Percentiles rank a stretch among this genome's conserved stretches.
Evolutionary conservation across 1,140 invertebrate species (phyloP).

Genomic region (Augochlora pura): DNA sequence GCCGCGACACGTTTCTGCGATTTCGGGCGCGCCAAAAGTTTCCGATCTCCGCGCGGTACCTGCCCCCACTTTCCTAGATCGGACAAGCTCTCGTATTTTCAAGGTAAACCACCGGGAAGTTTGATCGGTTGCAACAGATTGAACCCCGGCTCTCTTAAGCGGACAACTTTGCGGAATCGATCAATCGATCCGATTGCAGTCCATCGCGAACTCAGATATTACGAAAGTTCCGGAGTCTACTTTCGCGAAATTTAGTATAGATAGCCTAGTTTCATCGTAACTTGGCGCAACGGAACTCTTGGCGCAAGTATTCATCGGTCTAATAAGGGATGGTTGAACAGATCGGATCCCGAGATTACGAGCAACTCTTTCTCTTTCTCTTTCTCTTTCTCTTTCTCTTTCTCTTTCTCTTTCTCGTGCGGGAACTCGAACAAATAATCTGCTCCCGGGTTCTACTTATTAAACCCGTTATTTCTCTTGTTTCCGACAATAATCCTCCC

Average conservation of each 20-base stretch:
- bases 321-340: constrained; percentile 6
- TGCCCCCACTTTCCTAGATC: no score
- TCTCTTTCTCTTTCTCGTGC: not conserved
- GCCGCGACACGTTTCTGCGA: no score
- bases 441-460: no score
- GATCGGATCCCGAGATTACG: not conserved
- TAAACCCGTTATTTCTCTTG: no score
- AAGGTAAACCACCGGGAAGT: constrained; percentile 39
- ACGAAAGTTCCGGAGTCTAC: constrained; percentile 58
- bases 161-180: constrained; percentile 48
- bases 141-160: constrained; percentile 34
- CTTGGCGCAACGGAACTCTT: constrained; percentile 24
- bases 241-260: constrained; percentile 54
- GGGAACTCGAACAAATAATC: no score
- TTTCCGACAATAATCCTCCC: no score
- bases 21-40: no score
- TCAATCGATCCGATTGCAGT: constrained; percentile 56
- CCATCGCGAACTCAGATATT: constrained; percentile 51
- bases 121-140: constrained; percentile 40
- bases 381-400: no score
- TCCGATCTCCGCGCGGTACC: no score
- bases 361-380: constrained; percentile 3
- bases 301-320: constrained; percentile 6
- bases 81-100: constrained; percentile 11
- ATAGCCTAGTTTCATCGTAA: constrained; percentile 49